Percentiles rank a stretch among this genome's conserved stretches.
These are phyloP conservation scores for Irena cyanogastra DNA, from an alignment of 2,113 vertebrate species.

Conservation along the genomic window DNA sequence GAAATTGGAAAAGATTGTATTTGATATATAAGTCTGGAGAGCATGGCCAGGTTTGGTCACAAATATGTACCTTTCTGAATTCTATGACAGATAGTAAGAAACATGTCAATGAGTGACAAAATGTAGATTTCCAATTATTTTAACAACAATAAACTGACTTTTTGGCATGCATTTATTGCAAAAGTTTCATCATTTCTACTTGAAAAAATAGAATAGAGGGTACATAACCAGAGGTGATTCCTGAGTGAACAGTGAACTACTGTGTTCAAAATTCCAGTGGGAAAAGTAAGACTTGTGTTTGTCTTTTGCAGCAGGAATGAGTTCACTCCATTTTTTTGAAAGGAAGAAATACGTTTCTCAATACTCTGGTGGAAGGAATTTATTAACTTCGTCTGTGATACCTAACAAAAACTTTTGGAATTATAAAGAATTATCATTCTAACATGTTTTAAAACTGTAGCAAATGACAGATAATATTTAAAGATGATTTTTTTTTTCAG, in stretches of 20 bases:
- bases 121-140: neutral
- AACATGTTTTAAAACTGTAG: neutral
- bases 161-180: neutral
- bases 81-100: slow-evolving; percentile 16
- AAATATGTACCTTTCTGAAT: slow-evolving; percentile 14
- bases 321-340: neutral
- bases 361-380: neutral
- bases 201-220: neutral
- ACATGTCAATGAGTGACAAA: neutral
- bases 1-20: slow-evolving; percentile 29
- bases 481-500: neutral
- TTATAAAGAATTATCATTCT: neutral
- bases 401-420: neutral
- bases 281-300: neutral
- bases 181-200: neutral
- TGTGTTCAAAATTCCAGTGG: neutral
- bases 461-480: neutral
- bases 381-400: neutral
- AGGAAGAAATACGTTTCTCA: neutral
- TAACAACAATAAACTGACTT: neutral
- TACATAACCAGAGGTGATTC: neutral
- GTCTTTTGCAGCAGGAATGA: neutral
- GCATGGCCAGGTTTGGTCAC: neutral
- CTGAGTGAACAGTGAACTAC: neutral
- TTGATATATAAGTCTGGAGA: slow-evolving; percentile 13